phyloP scores from a whole-genome alignment of 1,140 invertebrate genomes.

The Eupeodes corollae region DNA sequence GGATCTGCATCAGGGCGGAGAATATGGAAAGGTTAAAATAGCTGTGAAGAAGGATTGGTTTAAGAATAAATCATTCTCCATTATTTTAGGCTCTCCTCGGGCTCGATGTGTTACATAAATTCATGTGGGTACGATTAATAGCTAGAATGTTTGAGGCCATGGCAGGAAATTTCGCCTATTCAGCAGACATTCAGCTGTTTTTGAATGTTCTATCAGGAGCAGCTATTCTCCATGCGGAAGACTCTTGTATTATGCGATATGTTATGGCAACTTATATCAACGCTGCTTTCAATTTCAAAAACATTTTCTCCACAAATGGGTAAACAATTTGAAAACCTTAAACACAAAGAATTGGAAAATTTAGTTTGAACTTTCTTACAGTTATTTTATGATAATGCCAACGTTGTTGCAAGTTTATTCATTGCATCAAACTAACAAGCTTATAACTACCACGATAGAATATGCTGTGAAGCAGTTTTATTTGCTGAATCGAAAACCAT shows the following conservation, averaged over 20 bases:
- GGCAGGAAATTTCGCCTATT: constrained; percentile 96
- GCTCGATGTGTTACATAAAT: constrained; percentile 94
- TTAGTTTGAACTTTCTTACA: constrained; percentile 35
- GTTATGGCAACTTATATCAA: constrained; percentile 96
- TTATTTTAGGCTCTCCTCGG: constrained; percentile 68
- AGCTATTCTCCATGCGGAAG: constrained; percentile 92
- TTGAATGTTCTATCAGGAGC: constrained; percentile 96
- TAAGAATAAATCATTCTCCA: neutral
- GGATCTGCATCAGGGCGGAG: constrained; percentile 81
- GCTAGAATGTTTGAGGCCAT: constrained; percentile 97
- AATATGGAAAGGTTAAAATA: constrained; percentile 70
- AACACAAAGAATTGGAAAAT: neutral
- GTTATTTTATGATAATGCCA: constrained; percentile 94
- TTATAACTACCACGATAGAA: constrained; percentile 90
- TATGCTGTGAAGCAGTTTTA: constrained; percentile 99
- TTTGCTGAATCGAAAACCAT: constrained; percentile 94
- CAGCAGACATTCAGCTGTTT: constrained; percentile 93
- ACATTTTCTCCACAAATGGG: constrained; percentile 97
- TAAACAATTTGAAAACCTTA: constrained; percentile 24
- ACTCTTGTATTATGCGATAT: constrained; percentile 87
- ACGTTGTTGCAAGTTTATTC: constrained; percentile 93
- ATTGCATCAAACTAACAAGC: constrained; percentile 92
- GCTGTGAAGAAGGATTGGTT: neutral
- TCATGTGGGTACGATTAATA: constrained; percentile 95
- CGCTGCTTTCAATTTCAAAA: constrained; percentile 96